Base-by-base conservation (phyloP, 1,140 invertebrate genomes). In the Cyphomyrmex costatus region DNA sequence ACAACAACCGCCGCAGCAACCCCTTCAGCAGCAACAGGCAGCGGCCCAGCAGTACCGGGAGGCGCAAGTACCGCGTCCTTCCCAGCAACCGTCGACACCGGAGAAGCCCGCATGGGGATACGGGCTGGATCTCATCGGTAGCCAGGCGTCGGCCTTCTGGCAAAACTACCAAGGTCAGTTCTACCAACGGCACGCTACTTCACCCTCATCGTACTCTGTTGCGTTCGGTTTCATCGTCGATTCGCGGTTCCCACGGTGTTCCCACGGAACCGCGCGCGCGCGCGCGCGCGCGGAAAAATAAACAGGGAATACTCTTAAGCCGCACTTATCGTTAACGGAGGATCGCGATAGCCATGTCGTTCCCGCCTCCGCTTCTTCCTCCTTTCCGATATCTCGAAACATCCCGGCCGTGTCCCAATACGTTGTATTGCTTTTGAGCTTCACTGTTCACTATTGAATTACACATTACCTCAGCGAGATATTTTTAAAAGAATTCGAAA, bases 121-220 rank as follows among this genome's bases (percentile, higher is more conserved):
- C 94, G 97, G 97, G 73, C 96, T 97, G 53, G 96, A 97, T 87
- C 96, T 97, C 92, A 96, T 97, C 91, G 97, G 97, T 95, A 97
- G 96, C 90, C 97, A 96, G 78, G 97, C 97, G 2, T 97, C 97
- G 27, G 97, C 97, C 49, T 98, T 98, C 94, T 98, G 97, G 97
- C 97, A 98, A 94, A 98, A 98, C 94, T 98, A 98, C 95, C 98
- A 97, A 93, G 97, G 97, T 98, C 92, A 96, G 96, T 95, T 68
- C 78, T 58, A 33, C 36, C 66, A 60, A 46, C 68, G 51, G 36
- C 79, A 73, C 66, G 79, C 66, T 33, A 82, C 33, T 71, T 82
- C 66, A 33, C 51, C 51, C 66, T 63, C 66, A 33, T 82, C 49
- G 27, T 70, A 58, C 24, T 12, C 73, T n/a, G 33, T 68, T 68